Evolutionary conservation across 30 jellyfish, hydroid and myxozoan genomes (phyloP).

Genomic region (Sanderia malayensis): DNA sequence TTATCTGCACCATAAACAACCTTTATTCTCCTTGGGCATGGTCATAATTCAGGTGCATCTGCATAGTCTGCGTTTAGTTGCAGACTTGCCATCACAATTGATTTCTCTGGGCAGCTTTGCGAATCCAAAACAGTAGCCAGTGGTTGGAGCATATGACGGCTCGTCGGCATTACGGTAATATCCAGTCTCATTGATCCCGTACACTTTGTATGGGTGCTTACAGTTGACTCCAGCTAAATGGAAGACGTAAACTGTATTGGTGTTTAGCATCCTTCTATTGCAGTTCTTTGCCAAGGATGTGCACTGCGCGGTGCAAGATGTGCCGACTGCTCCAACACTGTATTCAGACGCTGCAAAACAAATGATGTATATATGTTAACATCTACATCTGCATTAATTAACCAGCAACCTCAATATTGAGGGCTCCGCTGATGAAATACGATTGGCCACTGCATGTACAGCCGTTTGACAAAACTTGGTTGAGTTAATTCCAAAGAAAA

Average conservation of each 20-base stretch:
- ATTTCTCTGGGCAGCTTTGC: conserved; percentile 11
- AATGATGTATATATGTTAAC: too few relatives aligned
- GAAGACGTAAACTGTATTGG: conserved; percentile 27
- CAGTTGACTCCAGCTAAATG: conserved; percentile 28
- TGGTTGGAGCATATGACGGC: conserved; percentile 9
- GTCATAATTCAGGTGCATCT: conserved; percentile 24
- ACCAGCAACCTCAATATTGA: too few relatives aligned
- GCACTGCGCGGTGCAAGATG: conserved; percentile 18
- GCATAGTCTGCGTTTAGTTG: conserved; percentile 8
- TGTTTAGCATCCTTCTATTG: conserved; percentile 15
- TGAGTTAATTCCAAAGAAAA: too few relatives aligned
- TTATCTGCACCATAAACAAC: too few relatives aligned
- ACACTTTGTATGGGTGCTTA: conserved; percentile 16
- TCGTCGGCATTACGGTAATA: conserved; percentile 2
- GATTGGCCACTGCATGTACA: too few relatives aligned
- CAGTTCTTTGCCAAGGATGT: conserved; percentile 8
- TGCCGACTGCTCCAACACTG: conserved; percentile 14
- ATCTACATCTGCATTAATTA: too few relatives aligned
- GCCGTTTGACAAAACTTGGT: too few relatives aligned
- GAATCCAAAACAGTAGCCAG: conserved; percentile 17
- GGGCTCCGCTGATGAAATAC: too few relatives aligned
- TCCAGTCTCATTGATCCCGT: background rate
- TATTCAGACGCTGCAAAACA: conserved; percentile 10
- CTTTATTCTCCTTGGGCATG: too few relatives aligned
- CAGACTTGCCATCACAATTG: background rate